Percentiles rank a stretch among this genome's conserved stretches.
phyloP scores from a whole-genome alignment of 1,140 invertebrate species.

The Nautilus pompilius region DNA sequence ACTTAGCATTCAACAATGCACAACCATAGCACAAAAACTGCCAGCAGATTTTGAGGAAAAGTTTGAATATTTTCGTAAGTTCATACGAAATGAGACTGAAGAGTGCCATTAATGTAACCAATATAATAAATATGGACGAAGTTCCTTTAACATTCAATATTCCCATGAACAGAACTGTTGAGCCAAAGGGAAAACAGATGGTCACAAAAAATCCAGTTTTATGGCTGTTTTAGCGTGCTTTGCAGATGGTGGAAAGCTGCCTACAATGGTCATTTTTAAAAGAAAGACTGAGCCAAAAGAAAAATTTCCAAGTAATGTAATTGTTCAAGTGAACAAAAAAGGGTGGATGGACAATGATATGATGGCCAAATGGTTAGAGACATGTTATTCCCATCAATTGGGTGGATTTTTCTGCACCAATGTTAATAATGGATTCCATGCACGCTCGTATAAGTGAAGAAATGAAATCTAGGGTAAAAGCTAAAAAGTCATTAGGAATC shows the following conservation, averaged over 20 bases:
- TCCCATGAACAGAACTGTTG: constrained; percentile 16
- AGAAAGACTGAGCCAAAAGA: constrained; percentile 12
- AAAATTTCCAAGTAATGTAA: constrained; percentile 13
- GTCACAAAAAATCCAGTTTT: constrained; percentile 29
- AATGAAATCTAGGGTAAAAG: constrained; percentile 1
- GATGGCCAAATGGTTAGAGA: constrained; percentile 21
- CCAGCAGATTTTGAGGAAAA: constrained; percentile 8
- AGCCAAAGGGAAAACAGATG: constrained; percentile 19
- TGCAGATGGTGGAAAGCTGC: constrained; percentile 28
- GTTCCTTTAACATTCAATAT: constrained; percentile 27
- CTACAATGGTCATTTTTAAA: constrained; percentile 41
- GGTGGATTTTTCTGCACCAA: constrained; percentile 7
- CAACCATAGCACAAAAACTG: constrained; percentile 6
- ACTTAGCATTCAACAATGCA: constrained; percentile 3
- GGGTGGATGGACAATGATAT: constrained; percentile 33
- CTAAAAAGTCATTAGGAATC: not conserved
- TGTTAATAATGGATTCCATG: constrained; percentile 16
- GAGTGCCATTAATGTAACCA: not conserved
- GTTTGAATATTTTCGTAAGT: not conserved
- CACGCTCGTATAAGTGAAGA: constrained; percentile 3
- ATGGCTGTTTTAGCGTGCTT: constrained; percentile 25
- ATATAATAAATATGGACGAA: constrained; percentile 33
- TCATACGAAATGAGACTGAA: not conserved
- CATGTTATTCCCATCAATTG: constrained; percentile 1
- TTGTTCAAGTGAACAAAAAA: constrained; percentile 13